Conservation (phyloP, 2,888 invertebrate genomes). For the Agrotis clavis region DNA sequence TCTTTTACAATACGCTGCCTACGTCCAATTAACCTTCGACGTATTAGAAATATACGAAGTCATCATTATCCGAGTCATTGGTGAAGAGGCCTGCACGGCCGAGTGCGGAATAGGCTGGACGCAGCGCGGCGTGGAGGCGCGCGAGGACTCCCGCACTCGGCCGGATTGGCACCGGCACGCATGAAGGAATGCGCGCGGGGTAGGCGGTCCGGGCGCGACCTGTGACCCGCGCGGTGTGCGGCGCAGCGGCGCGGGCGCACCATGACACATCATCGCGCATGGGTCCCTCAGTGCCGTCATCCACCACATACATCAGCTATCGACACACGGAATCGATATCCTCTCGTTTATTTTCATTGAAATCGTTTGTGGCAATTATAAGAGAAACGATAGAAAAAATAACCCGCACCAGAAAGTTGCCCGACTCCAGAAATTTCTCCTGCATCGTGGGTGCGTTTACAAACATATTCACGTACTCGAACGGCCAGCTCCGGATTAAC, state of each 20-base stretch:
- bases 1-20: constrained; percentile 86
- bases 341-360: constrained; percentile 57
- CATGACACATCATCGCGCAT: constrained; percentile 73
- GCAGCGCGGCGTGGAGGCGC: neutral
- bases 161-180: constrained; percentile 61
- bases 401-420: too few species aligned
- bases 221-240: constrained; percentile 76
- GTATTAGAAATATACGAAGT: constrained; percentile 86
- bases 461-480: too few species aligned
- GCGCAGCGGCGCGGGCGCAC: constrained; percentile 55
- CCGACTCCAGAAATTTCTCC: too few species aligned
- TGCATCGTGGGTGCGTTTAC: too few species aligned
- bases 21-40: constrained; percentile 89
- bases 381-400: neutral
- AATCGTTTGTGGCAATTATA: constrained; percentile 31
- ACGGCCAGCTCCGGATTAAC: too few species aligned
- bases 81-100: constrained; percentile 70
- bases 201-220: constrained; percentile 83
- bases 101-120: constrained; percentile 49
- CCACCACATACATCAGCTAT: constrained; percentile 44
- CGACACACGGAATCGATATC: constrained; percentile 67
- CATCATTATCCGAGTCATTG: constrained; percentile 84
- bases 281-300: constrained; percentile 40
- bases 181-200: constrained; percentile 78
- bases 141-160: constrained; percentile 37